Evolutionary conservation across 2,797 vertebrate species (phyloP), one percentile per base, ranked within the genome.

Genomic region (Mycteria americana): DNA sequence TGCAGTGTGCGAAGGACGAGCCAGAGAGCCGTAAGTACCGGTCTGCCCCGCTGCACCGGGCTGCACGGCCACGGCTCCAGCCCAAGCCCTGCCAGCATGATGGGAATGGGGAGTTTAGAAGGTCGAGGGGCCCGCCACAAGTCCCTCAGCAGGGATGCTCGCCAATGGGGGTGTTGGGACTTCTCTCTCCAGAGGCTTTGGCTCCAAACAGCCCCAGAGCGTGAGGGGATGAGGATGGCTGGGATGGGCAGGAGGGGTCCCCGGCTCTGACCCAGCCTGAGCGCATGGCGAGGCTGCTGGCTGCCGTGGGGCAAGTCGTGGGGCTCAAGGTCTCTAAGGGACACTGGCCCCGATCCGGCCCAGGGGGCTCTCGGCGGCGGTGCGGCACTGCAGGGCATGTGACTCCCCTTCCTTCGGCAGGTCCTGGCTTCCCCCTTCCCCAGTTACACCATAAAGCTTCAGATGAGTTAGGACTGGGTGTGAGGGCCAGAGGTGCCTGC

Each of bases 41-140:
- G 25, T 30, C 83, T 67, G 75, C 76, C 72, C 60, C 45, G 48
- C 94, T 54, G 69, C 81, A 60, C 86, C 7, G 2, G 79, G 83
- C 84, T 96, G 70, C 59, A 43, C 2, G 1, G 81, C 78, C 89
- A 51, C 1, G 2, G 68, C 95, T 92, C 81, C 67, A 79, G 46
- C 70, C 53, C 73, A 35, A 33, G 31, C 30, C 79, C 35, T 6
- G 21, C 39, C 59, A 48, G 59, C 77, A 31, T 48, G 77, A 24
- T 43, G 41, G 53, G 39, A 62, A 5, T 3, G 25, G 30, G 24
- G 23, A 33, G 5, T 13, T 67, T 23, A 63, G 30, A 31, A 30
- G 8, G 13, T 30, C 1, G 2, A 17, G 43, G 8, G 2, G 6
- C 22, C 67, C 9, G 3, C 45, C 53, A 25, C 1, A 0, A 46